Evolutionary conservation across 2,113 vertebrate genomes (phyloP), one percentile per base, ranked within the genome.

Genomic region (Psophia crepitans): DNA sequence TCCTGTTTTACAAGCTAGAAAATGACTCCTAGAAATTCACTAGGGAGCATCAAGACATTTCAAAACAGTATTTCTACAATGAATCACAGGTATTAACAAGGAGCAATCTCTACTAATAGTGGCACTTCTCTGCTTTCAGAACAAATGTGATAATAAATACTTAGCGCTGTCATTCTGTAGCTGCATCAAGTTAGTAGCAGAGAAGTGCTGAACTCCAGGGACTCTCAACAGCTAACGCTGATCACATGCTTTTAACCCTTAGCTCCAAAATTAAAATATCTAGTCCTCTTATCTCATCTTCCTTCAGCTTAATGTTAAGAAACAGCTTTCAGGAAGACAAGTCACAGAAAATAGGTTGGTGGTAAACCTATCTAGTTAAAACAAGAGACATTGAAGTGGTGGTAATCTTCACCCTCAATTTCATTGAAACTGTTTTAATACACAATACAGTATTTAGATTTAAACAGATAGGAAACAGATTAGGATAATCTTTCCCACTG

Each of bases 1-100:
- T 64, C 49, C 53, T 66, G 27, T 35, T 94, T 71, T 87, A 92
- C 44, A 78, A 84, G 92, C 89, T 74, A 84, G 80, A 65, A 93
- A 91, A 58, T 1, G 8, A 87, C 75, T 91, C 82, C 48, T 84
- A 90, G 86, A 90, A 96, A 95, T 88, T 93, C 91, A 93, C 69
- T 37, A 49, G 84, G 65, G 90, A 97, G 27, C 39, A 92, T 39
- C 64, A 49, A 64, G 65, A 66, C 73, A 90, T 70, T 79, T 82
- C 73, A 87, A 81, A 94, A 92, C 54, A 63, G 23, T 70, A 89
- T 71, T 90, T 95, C 84, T 78, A 69, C 79, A 94, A 60, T 75
- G 89, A 92, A 96, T 84, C 84, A 96, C 73, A 89, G 76, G 60
- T 92, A 92, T 66, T 95, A 95, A 97, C 76, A 92, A 96, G 80